A percentile compares a stretch with the other conserved stretches of the same genome.
Evolutionary conservation across 2,888 invertebrate species (phyloP).

Genomic region (Hirtodrosophila confusa): DNA sequence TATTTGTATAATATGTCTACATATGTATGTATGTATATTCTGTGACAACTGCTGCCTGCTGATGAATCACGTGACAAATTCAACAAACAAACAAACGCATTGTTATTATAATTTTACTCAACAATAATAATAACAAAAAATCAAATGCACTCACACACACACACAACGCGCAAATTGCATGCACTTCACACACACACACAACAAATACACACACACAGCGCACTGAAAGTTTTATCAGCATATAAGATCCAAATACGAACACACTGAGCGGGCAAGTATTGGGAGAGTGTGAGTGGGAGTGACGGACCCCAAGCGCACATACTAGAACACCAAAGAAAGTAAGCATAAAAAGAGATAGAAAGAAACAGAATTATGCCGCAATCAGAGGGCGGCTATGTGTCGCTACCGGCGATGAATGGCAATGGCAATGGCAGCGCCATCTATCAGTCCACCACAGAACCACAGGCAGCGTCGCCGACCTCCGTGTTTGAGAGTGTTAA

Average conservation of each 20-base stretch:
- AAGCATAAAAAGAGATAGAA: slow-evolving; percentile 18
- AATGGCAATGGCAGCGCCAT: slow-evolving; percentile 82
- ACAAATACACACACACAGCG: slow-evolving; percentile 16
- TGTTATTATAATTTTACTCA: slow-evolving; percentile 54
- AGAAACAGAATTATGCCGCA: slow-evolving; percentile 81
- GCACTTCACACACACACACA: slow-evolving; percentile 17
- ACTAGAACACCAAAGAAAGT: slow-evolving; percentile 21
- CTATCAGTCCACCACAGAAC: slow-evolving; percentile 84
- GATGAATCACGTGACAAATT: slow-evolving; percentile 59
- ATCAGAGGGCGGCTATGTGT: slow-evolving; percentile 84
- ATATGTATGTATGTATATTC: slow-evolving; percentile 9
- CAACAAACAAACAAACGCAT: slow-evolving; percentile 46
- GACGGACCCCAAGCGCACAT: slow-evolving; percentile 22
- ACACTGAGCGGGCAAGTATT: slow-evolving; percentile 55
- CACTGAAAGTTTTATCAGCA: slow-evolving; percentile 34
- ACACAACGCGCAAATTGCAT: slow-evolving; percentile 24
- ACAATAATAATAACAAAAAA: slow-evolving; percentile 28
- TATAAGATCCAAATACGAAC: slow-evolving; percentile 15
- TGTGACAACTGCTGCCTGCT: slow-evolving; percentile 34
- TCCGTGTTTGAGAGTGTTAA: slow-evolving; percentile 84
- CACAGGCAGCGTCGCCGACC: slow-evolving; percentile 76
- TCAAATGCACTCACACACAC: slow-evolving; percentile 26
- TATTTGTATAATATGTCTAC: slow-evolving; percentile 14
- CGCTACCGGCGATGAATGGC: slow-evolving; percentile 82
- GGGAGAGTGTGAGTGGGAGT: slow-evolving; percentile 22